Evolutionary conservation across 2,797 vertebrate genomes (phyloP), one percentile per base, ranked within the genome.

Genomic region (Hipposideros larvatus): DNA sequence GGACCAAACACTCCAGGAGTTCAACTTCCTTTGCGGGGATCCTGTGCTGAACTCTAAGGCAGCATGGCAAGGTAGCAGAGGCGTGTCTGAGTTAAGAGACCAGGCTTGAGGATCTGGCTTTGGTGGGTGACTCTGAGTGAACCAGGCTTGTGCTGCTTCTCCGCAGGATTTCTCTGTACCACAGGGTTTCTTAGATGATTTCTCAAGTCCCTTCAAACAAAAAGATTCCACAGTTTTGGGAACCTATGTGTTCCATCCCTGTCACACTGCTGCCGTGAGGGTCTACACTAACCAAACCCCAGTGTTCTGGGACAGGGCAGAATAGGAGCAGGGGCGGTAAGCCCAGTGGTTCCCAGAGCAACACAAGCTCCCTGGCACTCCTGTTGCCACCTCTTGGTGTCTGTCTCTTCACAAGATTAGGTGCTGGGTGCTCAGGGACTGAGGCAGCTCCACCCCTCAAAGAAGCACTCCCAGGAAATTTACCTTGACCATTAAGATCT

Each of bases 141-240:
- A 37, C 15, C 4, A 4, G 48, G 19, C 43, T 46, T 82, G 18
- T n/a, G 11, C 78, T 43, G 18, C 34, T 74, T 83, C 63, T 82
- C 84, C 65, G 28, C 46, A 90, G 77, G 26, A 59, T 74, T 88
- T 43, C 48, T 75, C 41, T 77, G 5, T 14, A 9, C 51, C 15
- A 3, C 16, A 28, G 34, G 18, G 28, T 9, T 3, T 90, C 78
- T 91, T 71, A 85, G 59, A 65, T 83, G 34, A 63, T n/a, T 41
- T 91, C 66, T 83, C 46, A 73, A 71, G 19, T 86, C 22, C 31
- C 65, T 93, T 90, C 26, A 59, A 90, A 85, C 31, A 77, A 71
- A 53, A 90, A 73, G 22, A 91, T 55, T 34, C 53, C 59, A 51
- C 22, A 15, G 90, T 26, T 79, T 43, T 48, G 51, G 14, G 46